Evolutionary conservation across 2,888 invertebrate genomes (phyloP), one percentile per base, ranked within the genome.

Genomic region (Cryptus armator): DNA sequence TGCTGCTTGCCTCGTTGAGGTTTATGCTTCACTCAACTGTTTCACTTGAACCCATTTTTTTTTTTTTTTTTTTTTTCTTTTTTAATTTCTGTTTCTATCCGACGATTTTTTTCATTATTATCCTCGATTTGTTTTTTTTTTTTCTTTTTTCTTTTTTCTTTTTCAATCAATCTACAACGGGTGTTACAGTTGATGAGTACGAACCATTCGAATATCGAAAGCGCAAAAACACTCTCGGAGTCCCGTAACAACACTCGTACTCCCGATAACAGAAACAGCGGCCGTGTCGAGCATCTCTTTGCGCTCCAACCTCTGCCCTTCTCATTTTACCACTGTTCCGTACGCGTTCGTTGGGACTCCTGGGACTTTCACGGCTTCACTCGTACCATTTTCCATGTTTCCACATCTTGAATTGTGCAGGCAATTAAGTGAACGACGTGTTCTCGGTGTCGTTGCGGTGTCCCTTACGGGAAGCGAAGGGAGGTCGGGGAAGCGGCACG

Each of bases 391-490:
- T 59, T 66, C 64, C 81, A 64, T 81, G 75, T 81, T 75, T 46
- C 56, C 12, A 56, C 56, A 62, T 70, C 81, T 75, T 75, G 44
- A 81, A 75, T 51, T 70, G 59, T 81, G 75, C 59, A 68, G 75
- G 75, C 81, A 81, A 75, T 81, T 81, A 75, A 62, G 43, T 48
- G 59, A 81, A 81, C 81, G 68, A 81, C 75, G 62, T 81, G 81
- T 75, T 70, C 48, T 59, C 62, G 70, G 75, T 75, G 75, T 29
- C 64, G 29, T 53, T 72, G n/a, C 14, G 48, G 37, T 62, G 70
- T 79, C 62, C 51, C 56, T 62, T 71, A 10, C 19, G 19, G 37
- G 37, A 7, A 6, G 48, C 14, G 24, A 16, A 43, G 71, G 46
- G 66, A 14, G 75, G 37, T 46, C 44, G 37, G 43, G 14, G 24